These are phyloP conservation scores for Prionailurus bengalensis DNA, from an alignment of 2,113 vertebrate genomes.

Conservation along the genomic window DNA sequence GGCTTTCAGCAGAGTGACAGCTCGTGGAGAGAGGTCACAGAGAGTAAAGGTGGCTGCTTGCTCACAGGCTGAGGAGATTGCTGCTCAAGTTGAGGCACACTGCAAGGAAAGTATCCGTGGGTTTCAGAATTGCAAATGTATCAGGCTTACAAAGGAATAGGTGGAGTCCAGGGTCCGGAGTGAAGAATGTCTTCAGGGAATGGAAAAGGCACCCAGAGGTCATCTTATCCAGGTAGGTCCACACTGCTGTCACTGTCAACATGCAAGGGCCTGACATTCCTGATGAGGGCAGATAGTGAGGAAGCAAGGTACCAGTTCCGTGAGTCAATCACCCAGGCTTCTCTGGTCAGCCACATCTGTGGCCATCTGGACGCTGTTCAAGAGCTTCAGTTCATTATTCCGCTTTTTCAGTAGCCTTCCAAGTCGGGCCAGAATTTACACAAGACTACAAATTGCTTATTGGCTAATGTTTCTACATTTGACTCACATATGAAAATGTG, in stretches of 20 bases:
- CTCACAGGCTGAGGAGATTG: not conserved
- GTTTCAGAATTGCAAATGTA: not conserved
- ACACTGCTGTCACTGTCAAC: not conserved
- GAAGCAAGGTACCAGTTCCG: no score
- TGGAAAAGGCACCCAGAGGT: not conserved
- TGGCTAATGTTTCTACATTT: not conserved
- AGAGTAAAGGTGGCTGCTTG: not conserved
- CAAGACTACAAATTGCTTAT: not conserved
- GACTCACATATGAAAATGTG: not conserved
- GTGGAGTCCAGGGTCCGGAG: rapidly evolving
- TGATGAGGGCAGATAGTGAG: rapidly evolving
- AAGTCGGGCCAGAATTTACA: not conserved
- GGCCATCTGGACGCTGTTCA: no score
- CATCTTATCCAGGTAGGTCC: not conserved
- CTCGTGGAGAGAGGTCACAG: not conserved
- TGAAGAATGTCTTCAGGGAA: not conserved
- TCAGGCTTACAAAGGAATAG: not conserved
- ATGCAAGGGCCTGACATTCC: not conserved
- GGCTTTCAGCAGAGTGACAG: not conserved
- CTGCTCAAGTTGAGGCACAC: not conserved
- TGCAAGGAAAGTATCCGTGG: not conserved
- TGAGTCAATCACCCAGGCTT: not conserved
- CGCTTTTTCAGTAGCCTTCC: not conserved
- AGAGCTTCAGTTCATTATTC: not conserved
- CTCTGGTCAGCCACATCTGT: rapidly evolving